Percentiles rank a stretch among this genome's conserved stretches.
Conservation (phyloP, 1,140 invertebrate species). For the Kradibia gibbosae region DNA sequence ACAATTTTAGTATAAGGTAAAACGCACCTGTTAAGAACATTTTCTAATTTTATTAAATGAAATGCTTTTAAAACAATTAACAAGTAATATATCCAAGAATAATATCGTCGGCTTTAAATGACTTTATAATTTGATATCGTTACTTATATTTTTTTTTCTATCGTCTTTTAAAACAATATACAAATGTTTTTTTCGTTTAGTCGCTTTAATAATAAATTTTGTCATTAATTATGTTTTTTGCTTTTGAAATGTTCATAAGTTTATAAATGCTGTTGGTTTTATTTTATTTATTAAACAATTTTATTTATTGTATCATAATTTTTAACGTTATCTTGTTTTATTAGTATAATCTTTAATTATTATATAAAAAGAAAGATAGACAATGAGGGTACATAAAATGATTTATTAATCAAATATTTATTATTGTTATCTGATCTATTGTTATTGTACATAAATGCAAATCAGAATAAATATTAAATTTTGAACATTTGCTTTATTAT, state of each 20-base stretch:
- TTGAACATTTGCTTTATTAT: neutral
- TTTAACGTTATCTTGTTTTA: neutral
- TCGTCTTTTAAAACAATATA: no score
- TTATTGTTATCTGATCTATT: neutral
- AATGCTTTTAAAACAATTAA: neutral
- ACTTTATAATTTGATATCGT: no score
- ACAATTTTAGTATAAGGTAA: no score
- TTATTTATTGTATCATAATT: neutral
- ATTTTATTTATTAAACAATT: slow-evolving; percentile 25
- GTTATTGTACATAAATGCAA: neutral
- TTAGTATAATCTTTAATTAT: neutral
- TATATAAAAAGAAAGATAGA: slow-evolving; percentile 10
- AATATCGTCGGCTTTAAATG: no score
- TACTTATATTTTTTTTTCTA: no score
- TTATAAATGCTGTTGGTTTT: neutral
- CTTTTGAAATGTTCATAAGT: neutral
- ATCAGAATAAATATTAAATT: slow-evolving; percentile 15
- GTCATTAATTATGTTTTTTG: slow-evolving; percentile 7
- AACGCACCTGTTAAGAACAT: neutral
- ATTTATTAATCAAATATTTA: neutral
- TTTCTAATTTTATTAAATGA: neutral
- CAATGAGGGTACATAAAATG: neutral
- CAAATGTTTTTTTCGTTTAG: no score
- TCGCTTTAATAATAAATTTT: no score
- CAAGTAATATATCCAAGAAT: no score